Evolutionary conservation across 2,888 invertebrate species (phyloP).

Genomic region (Masnerella sp.): DNA sequence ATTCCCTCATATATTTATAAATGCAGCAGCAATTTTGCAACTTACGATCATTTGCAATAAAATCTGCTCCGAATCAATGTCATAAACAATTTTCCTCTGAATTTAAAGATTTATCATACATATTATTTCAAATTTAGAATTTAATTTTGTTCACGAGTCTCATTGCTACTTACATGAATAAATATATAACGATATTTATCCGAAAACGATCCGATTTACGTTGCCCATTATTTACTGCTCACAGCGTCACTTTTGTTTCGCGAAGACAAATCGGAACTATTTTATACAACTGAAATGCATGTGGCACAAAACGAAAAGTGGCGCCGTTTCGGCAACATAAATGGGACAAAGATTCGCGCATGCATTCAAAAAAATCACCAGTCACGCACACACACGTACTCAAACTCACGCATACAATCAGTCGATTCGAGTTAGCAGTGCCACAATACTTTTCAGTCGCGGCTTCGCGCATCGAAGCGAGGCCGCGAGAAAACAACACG

Average conservation of each 20-base stretch:
- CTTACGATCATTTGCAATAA: too few relatives aligned
- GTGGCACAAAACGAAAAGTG: constrained; percentile 20
- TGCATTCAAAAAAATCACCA: constrained; percentile 4
- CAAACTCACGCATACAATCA: constrained; percentile 26
- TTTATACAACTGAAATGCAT: constrained; percentile 42
- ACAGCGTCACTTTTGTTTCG: constrained; percentile 10
- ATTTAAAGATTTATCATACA: too few relatives aligned
- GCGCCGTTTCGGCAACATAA: constrained; percentile 15
- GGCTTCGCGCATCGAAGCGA: constrained; percentile 2
- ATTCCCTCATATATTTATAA: constrained; percentile 26
- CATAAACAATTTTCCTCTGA: too few relatives aligned
- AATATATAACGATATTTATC: neutral
- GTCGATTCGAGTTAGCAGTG: constrained; percentile 34
- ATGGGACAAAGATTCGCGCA: constrained; percentile 13
- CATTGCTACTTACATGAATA: too few relatives aligned
- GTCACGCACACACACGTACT: constrained; percentile 1
- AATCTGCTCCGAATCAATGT: too few relatives aligned
- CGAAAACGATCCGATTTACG: constrained; percentile 17
- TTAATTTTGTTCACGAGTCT: too few relatives aligned
- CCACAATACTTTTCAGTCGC: constrained; percentile 30
- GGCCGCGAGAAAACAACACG: constrained; percentile 25
- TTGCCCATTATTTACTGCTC: neutral
- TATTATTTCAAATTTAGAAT: too few relatives aligned
- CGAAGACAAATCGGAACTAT: constrained; percentile 25
- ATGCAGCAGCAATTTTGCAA: too few relatives aligned